Evolutionary conservation across 1,140 invertebrate genomes (phyloP).

Genomic region (Metaphire vulgaris): DNA sequence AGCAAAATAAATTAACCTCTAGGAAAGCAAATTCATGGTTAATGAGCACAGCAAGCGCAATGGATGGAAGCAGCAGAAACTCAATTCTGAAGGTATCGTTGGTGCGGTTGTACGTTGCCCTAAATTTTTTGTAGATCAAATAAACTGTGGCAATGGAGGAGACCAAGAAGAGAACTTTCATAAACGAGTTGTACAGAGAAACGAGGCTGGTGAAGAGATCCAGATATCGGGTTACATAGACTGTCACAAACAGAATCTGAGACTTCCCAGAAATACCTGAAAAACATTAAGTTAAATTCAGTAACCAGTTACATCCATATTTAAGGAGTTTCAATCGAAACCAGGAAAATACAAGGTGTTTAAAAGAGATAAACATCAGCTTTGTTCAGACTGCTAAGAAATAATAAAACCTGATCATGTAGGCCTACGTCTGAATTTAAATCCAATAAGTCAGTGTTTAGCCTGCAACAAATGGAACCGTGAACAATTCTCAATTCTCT

Average conservation of each 20-base stretch:
- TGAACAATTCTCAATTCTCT: too few relatives aligned
- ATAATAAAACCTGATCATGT: too few relatives aligned
- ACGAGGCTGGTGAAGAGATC: constrained; percentile 92
- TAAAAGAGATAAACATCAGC: constrained; percentile 60
- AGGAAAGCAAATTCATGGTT: constrained; percentile 89
- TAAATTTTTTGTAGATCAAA: constrained; percentile 95
- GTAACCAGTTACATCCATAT: too few relatives aligned
- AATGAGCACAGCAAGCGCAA: constrained; percentile 77
- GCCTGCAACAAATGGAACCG: too few relatives aligned
- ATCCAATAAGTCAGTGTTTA: too few relatives aligned
- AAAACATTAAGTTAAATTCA: constrained; percentile 24
- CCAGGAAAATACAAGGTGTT: too few relatives aligned
- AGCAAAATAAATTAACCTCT: constrained; percentile 60
- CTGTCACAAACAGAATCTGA: constrained; percentile 91
- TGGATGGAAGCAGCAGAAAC: constrained; percentile 80
- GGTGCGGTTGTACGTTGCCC: constrained; percentile 86
- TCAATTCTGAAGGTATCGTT: constrained; percentile 97
- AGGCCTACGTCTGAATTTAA: too few relatives aligned
- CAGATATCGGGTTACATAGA: constrained; percentile 89
- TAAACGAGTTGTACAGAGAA: constrained; percentile 89
- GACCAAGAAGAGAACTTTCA: constrained; percentile 91
- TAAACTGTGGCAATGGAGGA: constrained; percentile 86
- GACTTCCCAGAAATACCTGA: constrained; percentile 95
- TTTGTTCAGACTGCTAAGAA: too few relatives aligned
- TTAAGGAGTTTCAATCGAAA: too few relatives aligned